Base-by-base conservation (phyloP, 2,888 invertebrate genomes). In the Rotaria macrura region DNA sequence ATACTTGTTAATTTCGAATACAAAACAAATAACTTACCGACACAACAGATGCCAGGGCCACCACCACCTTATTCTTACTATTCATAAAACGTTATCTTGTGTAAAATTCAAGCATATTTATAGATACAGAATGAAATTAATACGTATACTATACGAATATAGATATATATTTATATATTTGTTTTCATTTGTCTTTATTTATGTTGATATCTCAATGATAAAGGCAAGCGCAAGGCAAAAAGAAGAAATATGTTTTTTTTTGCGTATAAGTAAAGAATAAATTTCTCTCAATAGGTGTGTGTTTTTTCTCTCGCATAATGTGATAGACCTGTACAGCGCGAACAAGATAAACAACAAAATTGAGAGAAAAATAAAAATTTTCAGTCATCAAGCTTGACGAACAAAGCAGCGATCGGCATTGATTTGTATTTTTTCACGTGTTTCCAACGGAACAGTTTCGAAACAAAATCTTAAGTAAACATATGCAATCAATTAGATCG, bases 321-420 rank as follows among this genome's bases (percentile, higher is more conserved):
- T 65, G 65, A 65, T 65, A 34, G 38, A 65, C 17, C 65, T 65
- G 65, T 65, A 65, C 65, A 65, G 38, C 20, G 34, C 34, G 34
- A 65, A 65, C 65, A 34, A 65, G 65, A 65, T 34, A 65, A 34
- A 65, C 65, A 25, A 65, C 34, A 65, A 20, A 29, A 20, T 38
- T 29, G 65, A 65, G 34, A 65, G 29, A 65, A 65, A 65, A 65
- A 20, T 17, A 49, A 49, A 49, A 49, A 49, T 20, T 17, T 65
- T 65, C 65, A 65, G 34, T 17, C 65, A 38, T 65, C 34, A 65
- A 34, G 79, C 40, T 79, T 79, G 79, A 43, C 79, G 79, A n/a
- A 79, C 43, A 43, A 79, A 79, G 43, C 43, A 79, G 25, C 43
- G 79, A n/a, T 79, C 79, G 43, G n/a, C 79, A 79, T 79, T 79